Percentiles rank a stretch among this genome's conserved stretches.
These are phyloP conservation scores for Zosterops borbonicus DNA, from an alignment of 2,113 vertebrate species.

Conservation along the genomic window DNA sequence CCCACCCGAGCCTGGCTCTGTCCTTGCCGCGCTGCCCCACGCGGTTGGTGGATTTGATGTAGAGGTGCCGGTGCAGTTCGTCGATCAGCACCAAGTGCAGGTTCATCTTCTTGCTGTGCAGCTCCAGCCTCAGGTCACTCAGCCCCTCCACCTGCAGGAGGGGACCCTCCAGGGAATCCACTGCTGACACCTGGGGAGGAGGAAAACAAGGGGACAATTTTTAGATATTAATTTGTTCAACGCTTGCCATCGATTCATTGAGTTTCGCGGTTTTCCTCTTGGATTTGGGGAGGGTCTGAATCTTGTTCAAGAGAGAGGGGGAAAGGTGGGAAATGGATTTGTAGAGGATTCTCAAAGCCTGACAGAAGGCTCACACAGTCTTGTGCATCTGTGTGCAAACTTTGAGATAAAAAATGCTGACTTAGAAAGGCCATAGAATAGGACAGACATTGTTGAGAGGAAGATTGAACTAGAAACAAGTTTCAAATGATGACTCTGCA, in stretches of 20 bases:
- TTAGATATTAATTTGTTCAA: fast-evolving
- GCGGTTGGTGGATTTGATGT: constrained; percentile 93
- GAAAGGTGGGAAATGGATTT: neutral
- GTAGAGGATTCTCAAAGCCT: neutral
- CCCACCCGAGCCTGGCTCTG: constrained; percentile 73
- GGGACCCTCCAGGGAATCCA: constrained; percentile 90
- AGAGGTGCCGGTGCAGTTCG: constrained; percentile 93
- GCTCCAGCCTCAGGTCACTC: constrained; percentile 91
- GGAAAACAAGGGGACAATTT: neutral
- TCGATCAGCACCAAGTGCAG: constrained; percentile 95
- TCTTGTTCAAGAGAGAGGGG: neutral
- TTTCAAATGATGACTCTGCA: neutral
- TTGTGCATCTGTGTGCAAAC: neutral
- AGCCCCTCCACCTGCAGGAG: constrained; percentile 94
- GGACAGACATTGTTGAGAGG: neutral
- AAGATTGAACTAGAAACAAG: neutral
- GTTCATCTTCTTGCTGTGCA: constrained; percentile 98
- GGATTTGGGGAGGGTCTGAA: neutral
- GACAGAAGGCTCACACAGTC: neutral
- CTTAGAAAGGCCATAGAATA: neutral
- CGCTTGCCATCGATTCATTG: fast-evolving
- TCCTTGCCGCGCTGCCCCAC: constrained; percentile 85
- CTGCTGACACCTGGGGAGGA: constrained; percentile 86
- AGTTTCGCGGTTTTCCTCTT: neutral
- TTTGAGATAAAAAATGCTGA: neutral